Percentiles rank a stretch among this genome's conserved stretches.
Evolutionary conservation across 2,113 vertebrate genomes (phyloP).

Genomic region (Benitochromis conjunctus): DNA sequence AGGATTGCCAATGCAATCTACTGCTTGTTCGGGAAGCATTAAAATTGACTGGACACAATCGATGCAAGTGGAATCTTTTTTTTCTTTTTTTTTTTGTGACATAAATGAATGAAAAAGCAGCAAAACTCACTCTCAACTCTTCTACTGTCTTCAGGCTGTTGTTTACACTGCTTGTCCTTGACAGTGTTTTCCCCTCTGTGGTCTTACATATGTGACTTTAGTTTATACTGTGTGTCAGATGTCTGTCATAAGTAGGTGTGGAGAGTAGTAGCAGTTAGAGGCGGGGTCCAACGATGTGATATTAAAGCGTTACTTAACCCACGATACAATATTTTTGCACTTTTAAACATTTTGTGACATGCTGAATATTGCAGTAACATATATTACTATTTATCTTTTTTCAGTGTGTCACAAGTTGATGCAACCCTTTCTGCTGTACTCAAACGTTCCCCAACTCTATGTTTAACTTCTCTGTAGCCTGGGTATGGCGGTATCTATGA

Average conservation of each 20-base stretch:
- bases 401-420: neutral
- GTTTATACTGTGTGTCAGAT: neutral
- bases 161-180: conserved; percentile 31
- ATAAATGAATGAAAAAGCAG: conserved; percentile 26
- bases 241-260: neutral
- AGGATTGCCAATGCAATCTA: conserved; percentile 48
- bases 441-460: neutral
- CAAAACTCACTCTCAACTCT: conserved; percentile 24
- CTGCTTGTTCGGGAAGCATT: conserved; percentile 40
- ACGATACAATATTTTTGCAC: neutral
- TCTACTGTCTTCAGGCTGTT: conserved; percentile 21
- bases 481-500: neutral
- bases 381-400: neutral
- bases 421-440: neutral
- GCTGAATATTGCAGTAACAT: neutral
- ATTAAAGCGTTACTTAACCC: neutral
- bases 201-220: neutral
- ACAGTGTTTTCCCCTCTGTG: neutral
- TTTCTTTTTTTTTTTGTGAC: conserved; percentile 2
- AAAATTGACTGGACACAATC: conserved; percentile 43
- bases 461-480: neutral
- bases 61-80: conserved; percentile 38
- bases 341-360: neutral
- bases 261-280: neutral
- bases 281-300: neutral